Percentiles rank a stretch among this genome's conserved stretches.
phyloP scores from a whole-genome alignment of 1,140 invertebrate species.

The Drosophila malerkotliana region DNA sequence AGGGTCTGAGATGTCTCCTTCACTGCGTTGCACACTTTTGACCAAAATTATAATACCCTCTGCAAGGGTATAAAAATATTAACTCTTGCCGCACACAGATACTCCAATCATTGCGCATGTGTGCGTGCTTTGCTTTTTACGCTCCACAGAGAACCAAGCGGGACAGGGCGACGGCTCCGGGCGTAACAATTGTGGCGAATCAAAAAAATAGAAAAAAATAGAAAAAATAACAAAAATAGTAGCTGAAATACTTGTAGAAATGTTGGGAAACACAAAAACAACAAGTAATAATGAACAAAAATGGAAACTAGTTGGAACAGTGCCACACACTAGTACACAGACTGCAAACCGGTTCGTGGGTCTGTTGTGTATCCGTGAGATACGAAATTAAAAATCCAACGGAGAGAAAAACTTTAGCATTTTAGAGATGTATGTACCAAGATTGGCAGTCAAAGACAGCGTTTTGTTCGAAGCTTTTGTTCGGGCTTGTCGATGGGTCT shows the following conservation, averaged over 20 bases:
- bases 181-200: conserved; percentile 55
- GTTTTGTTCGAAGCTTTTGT: conserved; percentile 67
- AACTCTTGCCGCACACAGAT: conserved; percentile 41
- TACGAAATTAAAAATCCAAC: conserved; percentile 47
- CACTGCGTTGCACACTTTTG: too few relatives aligned
- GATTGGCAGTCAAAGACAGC: conserved; percentile 51
- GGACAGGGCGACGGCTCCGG: background rate
- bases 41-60: too few relatives aligned
- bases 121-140: conserved; percentile 72
- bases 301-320: conserved; percentile 60
- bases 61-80: too few relatives aligned
- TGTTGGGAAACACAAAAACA: conserved; percentile 68
- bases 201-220: conserved; percentile 30
- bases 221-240: conserved; percentile 22
- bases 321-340: conserved; percentile 43
- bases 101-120: conserved; percentile 68
- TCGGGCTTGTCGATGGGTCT: conserved; percentile 51
- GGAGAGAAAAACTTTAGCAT: conserved; percentile 64
- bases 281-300: conserved; percentile 78
- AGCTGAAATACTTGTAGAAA: conserved; percentile 54
- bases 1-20: too few relatives aligned
- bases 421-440: conserved; percentile 66
- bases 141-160: conserved; percentile 43
- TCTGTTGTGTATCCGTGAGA: conserved; percentile 54
- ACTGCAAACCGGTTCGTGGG: conserved; percentile 65